Evolutionary conservation across 37 sponge, comb jelly and placozoan genomes (phyloP), one percentile per base, ranked within the genome.

Genomic region (Axinella damicornis): DNA sequence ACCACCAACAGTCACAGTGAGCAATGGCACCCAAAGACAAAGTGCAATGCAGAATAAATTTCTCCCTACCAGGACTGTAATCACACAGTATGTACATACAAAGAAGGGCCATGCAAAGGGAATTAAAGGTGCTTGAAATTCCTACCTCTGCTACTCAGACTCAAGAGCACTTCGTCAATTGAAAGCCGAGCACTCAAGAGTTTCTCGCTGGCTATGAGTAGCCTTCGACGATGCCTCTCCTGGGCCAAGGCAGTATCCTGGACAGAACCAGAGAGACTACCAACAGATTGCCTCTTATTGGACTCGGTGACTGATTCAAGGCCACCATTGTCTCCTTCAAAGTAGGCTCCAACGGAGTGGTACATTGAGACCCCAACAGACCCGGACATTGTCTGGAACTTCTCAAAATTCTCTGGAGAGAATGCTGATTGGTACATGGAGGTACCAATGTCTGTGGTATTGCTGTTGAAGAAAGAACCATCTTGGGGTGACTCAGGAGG

Each of bases 101-200:
- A n/a, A n/a, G n/a, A n/a, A n/a, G n/a, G n/a, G n/a, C n/a, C n/a
- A n/a, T n/a, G n/a, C n/a, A n/a, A n/a, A n/a, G n/a, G n/a, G n/a
- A n/a, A n/a, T n/a, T n/a, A n/a, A n/a, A n/a, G n/a, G n/a, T n/a
- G n/a, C n/a, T n/a, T n/a, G n/a, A 56, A 19, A 63, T 31, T 28
- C 78, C 35, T 27, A 87, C 92, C 92, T 92, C 85, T 77, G 55
- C 91, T 88, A 28, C 33, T 58, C 55, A 92, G 13, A 39, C 63
- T 84, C 18, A 92, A 58, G 35, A 71, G 36, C 17, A 81, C 81
- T 56, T 67, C 75, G 56, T 82, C 76, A 58, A 92, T 88, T 13
- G 81, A 70, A 17, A 92, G 57, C 66, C 80, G 63, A 20, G 90
- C 90, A 69, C 79, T 52, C 18, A 92, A 24, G 27, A 81, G 61